These are phyloP conservation scores for Entomobrya multifasciata DNA, from an alignment of 2,888 invertebrate genomes.

Conservation along the genomic window DNA sequence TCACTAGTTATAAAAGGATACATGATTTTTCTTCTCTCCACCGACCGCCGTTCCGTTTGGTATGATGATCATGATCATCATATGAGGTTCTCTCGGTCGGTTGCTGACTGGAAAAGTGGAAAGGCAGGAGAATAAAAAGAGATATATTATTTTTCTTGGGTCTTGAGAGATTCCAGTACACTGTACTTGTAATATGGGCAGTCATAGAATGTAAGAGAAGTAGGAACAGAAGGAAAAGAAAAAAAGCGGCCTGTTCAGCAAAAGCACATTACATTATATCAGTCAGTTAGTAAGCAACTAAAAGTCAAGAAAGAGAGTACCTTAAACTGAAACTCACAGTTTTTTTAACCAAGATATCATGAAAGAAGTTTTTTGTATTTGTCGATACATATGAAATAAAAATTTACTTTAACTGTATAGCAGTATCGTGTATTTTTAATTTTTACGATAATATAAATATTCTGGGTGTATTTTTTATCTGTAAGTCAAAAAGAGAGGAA, in stretches of 20 bases:
- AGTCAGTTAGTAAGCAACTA: neutral
- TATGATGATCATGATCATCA: too few relatives aligned
- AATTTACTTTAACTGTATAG: neutral
- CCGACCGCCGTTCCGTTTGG: too few relatives aligned
- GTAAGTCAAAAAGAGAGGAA: neutral
- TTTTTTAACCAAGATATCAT: slow-evolving; percentile 10
- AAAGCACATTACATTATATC: neutral
- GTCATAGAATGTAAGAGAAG: slow-evolving; percentile 28
- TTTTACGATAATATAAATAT: too few relatives aligned
- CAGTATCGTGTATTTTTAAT: too few relatives aligned
- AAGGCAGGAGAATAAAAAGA: neutral
- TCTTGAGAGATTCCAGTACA: too few relatives aligned
- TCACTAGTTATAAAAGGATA: too few relatives aligned
- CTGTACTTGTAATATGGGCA: neutral
- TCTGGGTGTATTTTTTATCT: neutral
- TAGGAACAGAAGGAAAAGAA: neutral
- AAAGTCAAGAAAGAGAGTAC: neutral
- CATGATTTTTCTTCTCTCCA: too few relatives aligned
- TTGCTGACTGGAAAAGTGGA: neutral
- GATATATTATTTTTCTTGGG: neutral
- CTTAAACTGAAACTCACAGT: slow-evolving; percentile 14
- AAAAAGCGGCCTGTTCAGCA: slow-evolving; percentile 22
- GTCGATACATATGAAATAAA: neutral
- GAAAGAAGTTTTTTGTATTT: neutral
- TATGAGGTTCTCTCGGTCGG: too few relatives aligned